These are phyloP conservation scores for Drosophila colorata DNA, from an alignment of 2,888 invertebrate genomes.

Conservation along the genomic window DNA sequence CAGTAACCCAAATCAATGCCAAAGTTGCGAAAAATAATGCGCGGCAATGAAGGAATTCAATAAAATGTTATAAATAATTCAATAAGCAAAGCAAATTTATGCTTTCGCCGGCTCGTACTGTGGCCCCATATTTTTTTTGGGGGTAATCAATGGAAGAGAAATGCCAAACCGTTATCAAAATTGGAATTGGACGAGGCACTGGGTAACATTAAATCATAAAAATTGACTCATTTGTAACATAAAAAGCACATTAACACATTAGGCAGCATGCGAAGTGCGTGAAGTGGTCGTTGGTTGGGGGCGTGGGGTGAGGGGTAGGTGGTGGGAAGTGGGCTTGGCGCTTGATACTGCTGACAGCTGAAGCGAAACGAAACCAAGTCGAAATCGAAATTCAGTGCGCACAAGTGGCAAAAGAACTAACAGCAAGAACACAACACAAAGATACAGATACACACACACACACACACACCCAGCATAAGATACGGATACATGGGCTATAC, in stretches of 20 bases:
- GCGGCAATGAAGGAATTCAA: conserved; percentile 68
- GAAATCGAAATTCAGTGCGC: conserved; percentile 52
- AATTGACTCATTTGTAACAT: conserved; percentile 84
- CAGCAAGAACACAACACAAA: conserved; percentile 34
- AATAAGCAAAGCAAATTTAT: conserved; percentile 70
- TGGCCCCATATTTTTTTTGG: conserved; percentile 14
- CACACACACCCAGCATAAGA: conserved; percentile 20
- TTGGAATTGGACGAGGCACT: conserved; percentile 48
- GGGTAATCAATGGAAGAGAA: conserved; percentile 66
- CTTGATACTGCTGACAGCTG: conserved; percentile 60
- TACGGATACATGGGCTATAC: conserved; percentile 33
- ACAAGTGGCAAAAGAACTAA: conserved; percentile 41
- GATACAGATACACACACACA: conserved; percentile 20
- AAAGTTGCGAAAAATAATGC: conserved; percentile 49
- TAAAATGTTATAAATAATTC: conserved; percentile 77
- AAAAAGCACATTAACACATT: conserved; percentile 84
- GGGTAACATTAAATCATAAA: conserved; percentile 82
- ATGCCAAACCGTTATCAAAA: conserved; percentile 77
- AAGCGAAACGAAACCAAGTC: conserved; percentile 52
- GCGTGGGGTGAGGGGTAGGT: no score
- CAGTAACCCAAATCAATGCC: conserved; percentile 69
- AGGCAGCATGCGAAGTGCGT: conserved; percentile 47
- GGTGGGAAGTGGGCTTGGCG: neutral
- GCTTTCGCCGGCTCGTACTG: conserved; percentile 24
- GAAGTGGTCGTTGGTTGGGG: neutral